These are phyloP conservation scores for Brachyopa scutellaris DNA, from an alignment of 2,888 invertebrate species.

Conservation along the genomic window DNA sequence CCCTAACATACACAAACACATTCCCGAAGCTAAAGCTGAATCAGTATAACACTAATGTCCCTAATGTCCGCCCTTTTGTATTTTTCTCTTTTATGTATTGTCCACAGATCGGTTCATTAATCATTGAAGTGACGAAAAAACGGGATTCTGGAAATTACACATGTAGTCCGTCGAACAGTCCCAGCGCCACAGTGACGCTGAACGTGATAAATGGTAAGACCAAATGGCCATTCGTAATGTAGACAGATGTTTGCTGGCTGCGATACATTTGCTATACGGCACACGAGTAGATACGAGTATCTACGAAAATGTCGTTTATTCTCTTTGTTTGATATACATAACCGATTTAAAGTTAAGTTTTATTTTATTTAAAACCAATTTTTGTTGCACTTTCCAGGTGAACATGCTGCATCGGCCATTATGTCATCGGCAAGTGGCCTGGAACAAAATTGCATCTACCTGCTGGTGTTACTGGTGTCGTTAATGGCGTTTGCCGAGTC, in stretches of 20 bases:
- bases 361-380: not conserved
- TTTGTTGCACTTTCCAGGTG: constrained; percentile 66
- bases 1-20: not conserved
- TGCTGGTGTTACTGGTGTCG: constrained; percentile 45
- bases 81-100: constrained; percentile 40
- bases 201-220: constrained; percentile 94
- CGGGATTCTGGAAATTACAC: constrained; percentile 90
- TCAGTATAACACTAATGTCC: constrained; percentile 51
- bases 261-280: constrained; percentile 42
- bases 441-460: constrained; percentile 51
- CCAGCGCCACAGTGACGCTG: constrained; percentile 93
- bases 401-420: constrained; percentile 75
- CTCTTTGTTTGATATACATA: constrained; percentile 26
- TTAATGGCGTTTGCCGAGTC: constrained; percentile 42
- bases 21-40: constrained; percentile 16
- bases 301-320: constrained; percentile 23
- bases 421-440: constrained; percentile 74
- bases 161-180: constrained; percentile 96
- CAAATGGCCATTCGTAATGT: constrained; percentile 73
- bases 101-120: constrained; percentile 81
- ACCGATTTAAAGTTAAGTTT: constrained; percentile 15
- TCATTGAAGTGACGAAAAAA: constrained; percentile 82
- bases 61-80: constrained; percentile 63
- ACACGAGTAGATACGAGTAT: no score
- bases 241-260: constrained; percentile 52